Evolutionary conservation across 2,797 vertebrate species (phyloP).

Genomic region (Loris lydekkerianus): DNA sequence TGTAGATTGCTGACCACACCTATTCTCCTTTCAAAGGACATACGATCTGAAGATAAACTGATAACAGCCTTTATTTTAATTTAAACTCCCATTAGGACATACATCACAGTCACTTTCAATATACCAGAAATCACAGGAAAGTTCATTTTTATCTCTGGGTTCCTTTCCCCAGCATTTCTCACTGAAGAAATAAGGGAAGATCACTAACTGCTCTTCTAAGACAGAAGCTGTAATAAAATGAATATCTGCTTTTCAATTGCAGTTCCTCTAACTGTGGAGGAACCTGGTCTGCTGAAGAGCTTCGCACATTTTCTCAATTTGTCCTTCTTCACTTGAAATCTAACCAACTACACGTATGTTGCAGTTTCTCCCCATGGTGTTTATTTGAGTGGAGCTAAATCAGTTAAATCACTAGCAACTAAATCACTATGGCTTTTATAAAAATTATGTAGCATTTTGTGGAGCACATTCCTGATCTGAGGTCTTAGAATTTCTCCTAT

Average conservation of each 20-base stretch:
- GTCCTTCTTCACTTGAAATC: background rate
- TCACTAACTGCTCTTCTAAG: slow-evolving; percentile 32
- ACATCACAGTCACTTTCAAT: background rate
- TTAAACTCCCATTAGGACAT: background rate
- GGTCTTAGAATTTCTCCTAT: slow-evolving; percentile 33
- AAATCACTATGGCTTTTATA: background rate
- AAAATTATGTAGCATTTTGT: background rate
- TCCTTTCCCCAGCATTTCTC: background rate
- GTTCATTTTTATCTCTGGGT: slow-evolving; percentile 23
- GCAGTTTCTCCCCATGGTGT: background rate
- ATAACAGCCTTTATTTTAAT: background rate
- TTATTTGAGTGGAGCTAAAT: background rate
- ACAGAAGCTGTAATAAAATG: slow-evolving; percentile 34
- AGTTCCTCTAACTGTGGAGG: background rate
- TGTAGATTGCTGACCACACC: background rate
- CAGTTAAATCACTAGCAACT: slow-evolving; percentile 28
- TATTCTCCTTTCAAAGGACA: slow-evolving; percentile 53
- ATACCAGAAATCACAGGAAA: background rate
- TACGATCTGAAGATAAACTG: background rate
- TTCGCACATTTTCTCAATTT: slow-evolving; percentile 36
- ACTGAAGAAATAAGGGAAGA: background rate
- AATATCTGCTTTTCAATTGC: slow-evolving; percentile 1
- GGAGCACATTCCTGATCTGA: background rate
- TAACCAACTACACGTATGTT: background rate
- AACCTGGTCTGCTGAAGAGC: background rate